Conservation (phyloP, 2,888 invertebrate species). For the Chloroclysta siterata region DNA sequence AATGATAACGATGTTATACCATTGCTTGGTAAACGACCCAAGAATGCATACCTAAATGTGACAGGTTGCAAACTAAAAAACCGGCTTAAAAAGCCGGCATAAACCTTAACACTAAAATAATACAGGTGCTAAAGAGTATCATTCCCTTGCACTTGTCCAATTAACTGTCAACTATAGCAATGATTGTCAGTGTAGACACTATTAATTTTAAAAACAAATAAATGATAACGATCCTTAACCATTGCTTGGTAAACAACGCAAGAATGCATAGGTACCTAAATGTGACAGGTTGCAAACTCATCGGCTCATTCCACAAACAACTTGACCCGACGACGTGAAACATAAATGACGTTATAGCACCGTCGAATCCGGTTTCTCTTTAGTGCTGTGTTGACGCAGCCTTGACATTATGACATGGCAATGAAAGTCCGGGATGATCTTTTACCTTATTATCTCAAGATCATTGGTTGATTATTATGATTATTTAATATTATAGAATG, state of each 20-base stretch:
- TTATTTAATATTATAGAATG: background rate
- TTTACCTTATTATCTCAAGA: slow-evolving; percentile 21
- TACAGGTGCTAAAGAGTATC: too few species aligned
- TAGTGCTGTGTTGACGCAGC: slow-evolving; percentile 34
- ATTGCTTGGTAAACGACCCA: too few species aligned
- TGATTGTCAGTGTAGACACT: too few species aligned
- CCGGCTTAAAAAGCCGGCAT: too few species aligned
- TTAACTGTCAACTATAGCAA: too few species aligned
- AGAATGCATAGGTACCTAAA: background rate
- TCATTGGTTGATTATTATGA: slow-evolving; percentile 16
- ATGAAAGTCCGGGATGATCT: slow-evolving; percentile 37
- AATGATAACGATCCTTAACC: too few species aligned
- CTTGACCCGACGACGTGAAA: slow-evolving; percentile 31
- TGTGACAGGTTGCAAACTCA: background rate
- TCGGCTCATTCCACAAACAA: background rate
- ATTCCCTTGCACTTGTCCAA: too few species aligned
- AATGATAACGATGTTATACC: too few species aligned
- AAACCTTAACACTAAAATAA: too few species aligned
- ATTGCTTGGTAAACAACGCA: too few species aligned
- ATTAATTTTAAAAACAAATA: too few species aligned
- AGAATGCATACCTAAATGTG: background rate
- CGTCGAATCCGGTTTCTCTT: slow-evolving; percentile 37
- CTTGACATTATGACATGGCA: slow-evolving; percentile 43
- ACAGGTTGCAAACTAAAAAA: background rate
- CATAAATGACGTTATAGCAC: slow-evolving; percentile 15